These are phyloP conservation scores for Trichonephila clavata DNA, from an alignment of 1,140 invertebrate genomes.

Conservation along the genomic window DNA sequence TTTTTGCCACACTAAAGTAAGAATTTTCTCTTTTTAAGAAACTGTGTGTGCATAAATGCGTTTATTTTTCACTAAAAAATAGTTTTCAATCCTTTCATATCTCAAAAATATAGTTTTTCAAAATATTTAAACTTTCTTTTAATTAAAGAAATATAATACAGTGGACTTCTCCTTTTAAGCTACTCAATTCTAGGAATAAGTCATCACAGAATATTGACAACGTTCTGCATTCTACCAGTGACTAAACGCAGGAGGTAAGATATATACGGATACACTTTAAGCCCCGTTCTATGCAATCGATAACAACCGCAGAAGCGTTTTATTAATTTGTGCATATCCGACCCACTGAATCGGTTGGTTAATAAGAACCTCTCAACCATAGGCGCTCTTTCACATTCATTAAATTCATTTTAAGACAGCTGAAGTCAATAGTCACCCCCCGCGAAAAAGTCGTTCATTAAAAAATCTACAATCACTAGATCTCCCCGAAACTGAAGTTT, in stretches of 20 bases:
- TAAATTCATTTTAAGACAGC: conserved; percentile 3
- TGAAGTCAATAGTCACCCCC: conserved; percentile 39
- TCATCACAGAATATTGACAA: neutral
- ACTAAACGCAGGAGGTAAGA: neutral
- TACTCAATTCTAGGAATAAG: neutral
- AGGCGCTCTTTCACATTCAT: neutral
- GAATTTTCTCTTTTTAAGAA: no score
- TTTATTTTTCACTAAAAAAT: no score
- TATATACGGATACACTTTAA: neutral
- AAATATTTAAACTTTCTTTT: no score
- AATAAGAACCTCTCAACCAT: neutral
- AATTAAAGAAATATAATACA: neutral
- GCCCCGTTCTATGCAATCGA: neutral
- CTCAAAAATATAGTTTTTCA: no score
- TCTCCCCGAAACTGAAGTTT: neutral
- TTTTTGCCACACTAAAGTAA: no score
- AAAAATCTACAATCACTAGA: no score
- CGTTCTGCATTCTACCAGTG: conserved; percentile 1
- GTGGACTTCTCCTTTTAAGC: neutral
- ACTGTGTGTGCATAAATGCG: no score
- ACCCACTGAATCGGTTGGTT: conserved; percentile 30
- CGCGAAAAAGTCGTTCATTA: conserved; percentile 31
- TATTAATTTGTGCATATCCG: conserved; percentile 43
- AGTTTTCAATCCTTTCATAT: no score
- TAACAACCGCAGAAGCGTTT: conserved; percentile 36